These are phyloP conservation scores for Eupeodes luniger DNA, from an alignment of 2,888 invertebrate species.

Conservation along the genomic window DNA sequence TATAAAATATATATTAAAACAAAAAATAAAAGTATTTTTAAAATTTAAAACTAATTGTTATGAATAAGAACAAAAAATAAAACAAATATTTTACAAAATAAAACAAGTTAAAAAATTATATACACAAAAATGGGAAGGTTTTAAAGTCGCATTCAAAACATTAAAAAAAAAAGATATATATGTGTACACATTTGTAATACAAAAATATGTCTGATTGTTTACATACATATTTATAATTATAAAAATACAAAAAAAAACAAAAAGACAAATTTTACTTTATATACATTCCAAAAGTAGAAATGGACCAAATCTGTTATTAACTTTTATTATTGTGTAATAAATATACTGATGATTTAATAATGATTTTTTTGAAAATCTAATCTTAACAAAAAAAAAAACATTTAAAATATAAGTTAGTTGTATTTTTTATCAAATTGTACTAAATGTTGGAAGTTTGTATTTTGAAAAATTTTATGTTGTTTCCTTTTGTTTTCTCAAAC, in stretches of 20 bases:
- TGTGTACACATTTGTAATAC: slow-evolving; percentile 7
- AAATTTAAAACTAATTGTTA: slow-evolving; percentile 57
- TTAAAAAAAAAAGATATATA: not conserved
- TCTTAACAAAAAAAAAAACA: not conserved
- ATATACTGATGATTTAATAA: slow-evolving; percentile 56
- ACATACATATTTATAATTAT: slow-evolving; percentile 9
- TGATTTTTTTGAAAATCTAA: slow-evolving; percentile 72
- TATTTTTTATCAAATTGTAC: slow-evolving; percentile 46
- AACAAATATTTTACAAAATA: slow-evolving; percentile 59
- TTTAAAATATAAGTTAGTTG: slow-evolving; percentile 9
- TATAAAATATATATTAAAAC: slow-evolving; percentile 24
- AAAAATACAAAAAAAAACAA: slow-evolving; percentile 25
- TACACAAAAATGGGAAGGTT: slow-evolving; percentile 54
- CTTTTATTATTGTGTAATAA: slow-evolving; percentile 75
- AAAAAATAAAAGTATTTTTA: slow-evolving; percentile 55
- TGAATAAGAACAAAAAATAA: slow-evolving; percentile 37
- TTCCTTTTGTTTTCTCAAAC: slow-evolving; percentile 16
- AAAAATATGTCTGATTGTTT: slow-evolving; percentile 22
- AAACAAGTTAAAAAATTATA: slow-evolving; percentile 43
- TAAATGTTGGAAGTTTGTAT: slow-evolving; percentile 55
- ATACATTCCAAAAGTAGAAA: slow-evolving; percentile 74
- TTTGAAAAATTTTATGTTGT: slow-evolving; percentile 27
- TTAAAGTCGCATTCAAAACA: slow-evolving; percentile 51
- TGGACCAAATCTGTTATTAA: slow-evolving; percentile 76
- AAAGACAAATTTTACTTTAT: slow-evolving; percentile 72